Conservation (phyloP, 2,888 invertebrate genomes). For the Drosophila prostipennis region DNA sequence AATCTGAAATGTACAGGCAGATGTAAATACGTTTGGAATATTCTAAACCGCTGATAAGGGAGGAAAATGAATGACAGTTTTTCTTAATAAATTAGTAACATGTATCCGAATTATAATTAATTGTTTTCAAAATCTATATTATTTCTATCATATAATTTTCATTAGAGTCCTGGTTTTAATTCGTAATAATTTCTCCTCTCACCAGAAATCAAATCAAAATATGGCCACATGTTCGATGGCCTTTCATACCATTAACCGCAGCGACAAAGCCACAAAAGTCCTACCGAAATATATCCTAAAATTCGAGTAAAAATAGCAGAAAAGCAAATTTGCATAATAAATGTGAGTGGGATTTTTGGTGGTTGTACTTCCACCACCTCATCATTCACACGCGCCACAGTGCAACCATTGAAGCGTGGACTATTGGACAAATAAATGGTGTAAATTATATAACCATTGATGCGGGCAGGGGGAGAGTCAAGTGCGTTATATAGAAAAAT, state of each 20-base stretch:
- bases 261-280: constrained; percentile 16
- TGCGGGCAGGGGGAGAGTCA: constrained; percentile 28
- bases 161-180: neutral
- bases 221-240: constrained; percentile 50
- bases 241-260: constrained; percentile 44
- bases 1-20: constrained; percentile 13
- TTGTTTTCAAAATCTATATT: too few relatives aligned
- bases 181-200: neutral
- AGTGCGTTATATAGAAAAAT: constrained; percentile 43
- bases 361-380: constrained; percentile 21
- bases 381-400: constrained; percentile 38
- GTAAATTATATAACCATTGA: constrained; percentile 55
- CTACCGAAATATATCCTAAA: constrained; percentile 30
- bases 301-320: constrained; percentile 12
- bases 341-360: constrained; percentile 35
- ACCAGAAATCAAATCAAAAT: constrained; percentile 12
- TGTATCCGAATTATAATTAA: too few relatives aligned
- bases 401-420: constrained; percentile 45
- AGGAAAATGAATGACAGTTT: neutral
- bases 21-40: neutral
- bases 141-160: too few relatives aligned
- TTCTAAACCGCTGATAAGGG: neutral
- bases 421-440: constrained; percentile 55
- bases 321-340: constrained; percentile 57
- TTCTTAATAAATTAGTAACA: too few relatives aligned